Percentiles rank a stretch among this genome's conserved stretches.
Evolutionary conservation across 53 echinoderm and acorn worm genomes (phyloP).

Genomic region (Stichopus horrens): DNA sequence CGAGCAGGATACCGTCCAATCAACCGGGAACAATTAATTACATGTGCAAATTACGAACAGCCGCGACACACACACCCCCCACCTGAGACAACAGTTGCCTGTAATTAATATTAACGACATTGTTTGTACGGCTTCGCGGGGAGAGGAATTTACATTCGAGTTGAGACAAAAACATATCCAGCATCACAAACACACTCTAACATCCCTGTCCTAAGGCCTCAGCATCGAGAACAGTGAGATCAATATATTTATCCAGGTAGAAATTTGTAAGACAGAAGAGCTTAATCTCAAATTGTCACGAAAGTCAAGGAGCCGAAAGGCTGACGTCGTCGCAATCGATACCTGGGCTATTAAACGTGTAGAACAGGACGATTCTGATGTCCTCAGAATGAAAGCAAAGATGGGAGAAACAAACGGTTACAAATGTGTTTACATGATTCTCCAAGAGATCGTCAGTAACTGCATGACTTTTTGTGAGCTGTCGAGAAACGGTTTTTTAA

Average conservation of each 20-base stretch:
- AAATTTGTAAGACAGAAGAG: not conserved
- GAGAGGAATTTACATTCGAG: too few species aligned
- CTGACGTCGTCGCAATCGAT: not conserved
- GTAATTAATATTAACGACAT: not conserved
- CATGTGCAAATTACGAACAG: not conserved
- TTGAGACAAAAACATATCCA: too few species aligned
- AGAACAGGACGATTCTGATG: too few species aligned
- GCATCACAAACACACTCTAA: too few species aligned
- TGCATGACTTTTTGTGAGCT: too few species aligned
- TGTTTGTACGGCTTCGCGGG: not conserved
- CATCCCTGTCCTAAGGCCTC: not conserved
- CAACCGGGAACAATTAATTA: not conserved
- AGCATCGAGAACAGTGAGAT: not conserved
- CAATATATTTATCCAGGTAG: not conserved
- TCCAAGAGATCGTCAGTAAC: too few species aligned
- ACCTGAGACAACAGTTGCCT: not conserved
- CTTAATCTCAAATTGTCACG: not conserved
- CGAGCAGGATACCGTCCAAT: not conserved
- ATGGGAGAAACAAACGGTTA: too few species aligned
- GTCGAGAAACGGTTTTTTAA: too few species aligned
- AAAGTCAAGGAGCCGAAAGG: not conserved
- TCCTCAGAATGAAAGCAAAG: too few species aligned
- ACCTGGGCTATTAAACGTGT: not conserved
- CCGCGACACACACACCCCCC: not conserved
- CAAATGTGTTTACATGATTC: too few species aligned